Percentiles rank a stretch among this genome's conserved stretches.
phyloP scores from a whole-genome alignment of 2,888 invertebrate genomes.

The Mesochorus sp. region DNA sequence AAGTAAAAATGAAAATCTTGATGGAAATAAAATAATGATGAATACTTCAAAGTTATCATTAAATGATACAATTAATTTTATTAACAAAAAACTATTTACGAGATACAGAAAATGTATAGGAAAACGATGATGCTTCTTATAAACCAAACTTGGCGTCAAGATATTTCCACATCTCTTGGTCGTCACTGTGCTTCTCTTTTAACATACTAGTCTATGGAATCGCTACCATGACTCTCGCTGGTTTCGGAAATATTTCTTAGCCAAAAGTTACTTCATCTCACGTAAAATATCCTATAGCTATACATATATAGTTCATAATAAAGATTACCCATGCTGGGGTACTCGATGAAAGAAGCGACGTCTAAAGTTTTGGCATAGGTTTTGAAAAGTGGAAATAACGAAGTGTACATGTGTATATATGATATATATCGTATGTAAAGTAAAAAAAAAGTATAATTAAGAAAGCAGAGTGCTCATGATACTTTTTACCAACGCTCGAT shows the following conservation, averaged over 20 bases:
- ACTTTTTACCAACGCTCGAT: conserved; percentile 44
- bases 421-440: not conserved
- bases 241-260: not conserved
- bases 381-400: conserved; percentile 4
- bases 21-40: too few species aligned
- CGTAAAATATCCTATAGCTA: not conserved
- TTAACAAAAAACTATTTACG: too few species aligned
- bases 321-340: conserved; percentile 16
- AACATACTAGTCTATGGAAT: too few species aligned
- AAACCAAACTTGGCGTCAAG: too few species aligned
- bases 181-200: too few species aligned
- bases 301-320: not conserved
- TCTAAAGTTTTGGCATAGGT: not conserved
- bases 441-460: conserved; percentile 5
- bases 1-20: too few species aligned
- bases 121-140: too few species aligned
- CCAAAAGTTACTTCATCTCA: not conserved
- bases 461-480: not conserved
- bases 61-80: too few species aligned
- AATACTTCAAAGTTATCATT: too few species aligned
- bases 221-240: too few species aligned
- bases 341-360: conserved; percentile 29
- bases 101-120: too few species aligned
- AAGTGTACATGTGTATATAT: not conserved
- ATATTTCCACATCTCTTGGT: too few species aligned